Evolutionary conservation across 92 coral and sea anemone species (phyloP).

Genomic region (Epizoanthus stellaris): DNA sequence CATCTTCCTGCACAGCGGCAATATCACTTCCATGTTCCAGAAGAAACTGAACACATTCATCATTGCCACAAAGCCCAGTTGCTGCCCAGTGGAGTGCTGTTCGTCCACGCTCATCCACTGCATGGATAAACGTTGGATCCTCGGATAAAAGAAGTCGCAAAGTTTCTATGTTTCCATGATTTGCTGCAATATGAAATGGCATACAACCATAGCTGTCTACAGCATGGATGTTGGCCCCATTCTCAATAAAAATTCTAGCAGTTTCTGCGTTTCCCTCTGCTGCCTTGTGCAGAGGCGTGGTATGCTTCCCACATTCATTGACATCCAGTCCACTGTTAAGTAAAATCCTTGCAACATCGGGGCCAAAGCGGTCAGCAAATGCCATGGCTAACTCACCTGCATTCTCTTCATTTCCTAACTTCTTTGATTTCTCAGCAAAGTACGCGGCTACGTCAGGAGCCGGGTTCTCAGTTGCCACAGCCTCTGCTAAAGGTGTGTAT

Average conservation of each 20-base stretch:
- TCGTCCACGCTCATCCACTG: neutral
- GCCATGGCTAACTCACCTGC: neutral
- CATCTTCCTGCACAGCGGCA: neutral
- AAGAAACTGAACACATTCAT: constrained; percentile 20
- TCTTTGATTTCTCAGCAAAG: neutral
- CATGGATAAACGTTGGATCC: neutral
- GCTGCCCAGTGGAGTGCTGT: constrained; percentile 14
- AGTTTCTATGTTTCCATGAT: neutral
- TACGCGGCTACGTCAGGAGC: neutral
- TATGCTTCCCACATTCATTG: neutral
- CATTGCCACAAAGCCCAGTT: neutral
- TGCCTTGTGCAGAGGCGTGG: neutral
- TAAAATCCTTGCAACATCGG: constrained; percentile 18
- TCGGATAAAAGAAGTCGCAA: neutral
- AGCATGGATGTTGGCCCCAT: neutral
- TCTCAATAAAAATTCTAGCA: neutral
- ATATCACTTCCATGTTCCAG: constrained; percentile 3
- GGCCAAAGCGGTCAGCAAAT: neutral
- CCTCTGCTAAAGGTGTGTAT: neutral
- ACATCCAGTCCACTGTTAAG: constrained; percentile 1
- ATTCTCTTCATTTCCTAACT: neutral
- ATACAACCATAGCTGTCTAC: neutral
- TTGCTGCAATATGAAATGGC: constrained; percentile 23
- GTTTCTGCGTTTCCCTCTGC: constrained; percentile 19
- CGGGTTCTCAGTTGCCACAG: neutral